Base-by-base conservation (phyloP, 1,140 invertebrate genomes). In the Scaptomyza montana region DNA sequence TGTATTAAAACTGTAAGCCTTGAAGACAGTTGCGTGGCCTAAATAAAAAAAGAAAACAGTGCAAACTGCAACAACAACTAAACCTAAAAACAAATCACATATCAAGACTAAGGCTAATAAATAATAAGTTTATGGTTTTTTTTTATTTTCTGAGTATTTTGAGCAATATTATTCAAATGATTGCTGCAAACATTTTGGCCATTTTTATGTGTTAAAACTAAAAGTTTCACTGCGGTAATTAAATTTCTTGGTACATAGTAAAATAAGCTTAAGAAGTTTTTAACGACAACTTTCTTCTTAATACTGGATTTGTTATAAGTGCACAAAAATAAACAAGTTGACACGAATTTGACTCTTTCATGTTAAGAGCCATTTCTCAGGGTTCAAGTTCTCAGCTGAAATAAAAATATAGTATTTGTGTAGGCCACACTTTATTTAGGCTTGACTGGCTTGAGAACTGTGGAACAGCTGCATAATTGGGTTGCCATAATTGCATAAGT, bases 151-250 rank as follows among this genome's bases (percentile, higher is more conserved):
- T 25, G 21, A 3, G 49, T 41, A 0, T 39, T 63, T 53, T 53
- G n/a, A 45, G 53, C 43, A 41, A 71, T 55, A 64, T 72, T 66
- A 77, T 76, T 54, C 54, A 72, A 47, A 54, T 43, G 53, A 61
- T 60, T 73, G 71, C n/a, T 5, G 46, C 51, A 63, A 69, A 16
- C 54, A 66, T 54, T 25, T 25, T 25, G 36, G 33, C 33, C 8
- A 25, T 10, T 13, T 51, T 56, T 13, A 46, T 53, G 43, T 51
- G 3, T n/a, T 43, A 43, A 43, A 57, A 60, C 43, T 56, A 74
- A 63, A 78, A 74, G 79, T 81, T 81, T 82, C 79, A 78, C 75
- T 82, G 43, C 36, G 74, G 63, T 49, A 68, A 74, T 81, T 78
- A 56, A 77, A 46, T 80, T 66, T 77, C 25, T 78, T 62, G 70